Evolutionary conservation across 2,888 invertebrate genomes (phyloP), one percentile per base, ranked within the genome.

Genomic region (Operophtera brumata): DNA sequence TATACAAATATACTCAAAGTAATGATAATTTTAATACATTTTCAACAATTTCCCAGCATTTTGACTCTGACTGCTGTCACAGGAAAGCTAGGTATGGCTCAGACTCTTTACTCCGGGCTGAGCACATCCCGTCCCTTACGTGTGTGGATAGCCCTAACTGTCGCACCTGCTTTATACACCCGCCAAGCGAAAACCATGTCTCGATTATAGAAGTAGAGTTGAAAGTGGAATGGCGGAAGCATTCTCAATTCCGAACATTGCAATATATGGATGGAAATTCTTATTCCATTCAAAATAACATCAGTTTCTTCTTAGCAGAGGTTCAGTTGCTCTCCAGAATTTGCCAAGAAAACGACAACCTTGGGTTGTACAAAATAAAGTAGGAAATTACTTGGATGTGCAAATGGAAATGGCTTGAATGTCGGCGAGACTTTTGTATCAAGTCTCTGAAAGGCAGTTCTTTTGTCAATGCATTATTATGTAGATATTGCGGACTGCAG

Each of bases 281-380:
- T 86, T 88, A 87, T 85, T 84, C 78, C 81, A 83, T 76, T 88
- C 84, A 87, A 86, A 86, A 87, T 84, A 86, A 85, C 87, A 86
- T 83, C 80, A 78, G 82, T 80, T 84, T 80, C 85, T 79, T 84
- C 78, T 84, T 80, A 84, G 83, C 87, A 85, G 77, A 76, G 86
- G 78, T 88, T 88, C 81, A 70, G 71, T 73, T 58, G 66, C 61
- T 54, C 59, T 47, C 30, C 10, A 34, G 44, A 44, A 36, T 44
- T 34, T 48, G 30, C 34, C 7, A 52, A 47, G 26, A 44, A 37
- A 56, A 70, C 52, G 57, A 45, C 6, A 12, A 54, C 59, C 54
- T 52, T 78, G 54, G 54, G n/a, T 13, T 2, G 0, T 14, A 1
- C 1, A 8, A 3, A 0, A 2, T 54, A 64, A 47, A 57, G 66